phyloP scores from a whole-genome alignment of 2,113 vertebrate species.

The Zeus faber region DNA sequence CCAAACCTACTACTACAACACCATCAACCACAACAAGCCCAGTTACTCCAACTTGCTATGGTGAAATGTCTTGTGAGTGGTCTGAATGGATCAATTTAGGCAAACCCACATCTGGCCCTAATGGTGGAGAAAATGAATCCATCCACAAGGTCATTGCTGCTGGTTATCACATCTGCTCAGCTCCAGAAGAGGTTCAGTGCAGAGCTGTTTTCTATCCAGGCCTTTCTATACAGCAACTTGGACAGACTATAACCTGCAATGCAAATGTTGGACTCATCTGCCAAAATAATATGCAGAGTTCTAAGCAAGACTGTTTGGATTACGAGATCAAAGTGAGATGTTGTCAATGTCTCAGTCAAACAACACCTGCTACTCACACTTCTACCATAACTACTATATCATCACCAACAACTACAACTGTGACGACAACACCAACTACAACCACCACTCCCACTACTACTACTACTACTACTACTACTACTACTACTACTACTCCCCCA shows the following conservation, averaged over 20 bases:
- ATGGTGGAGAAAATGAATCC: conserved; percentile 27
- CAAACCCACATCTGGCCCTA: conserved; percentile 10
- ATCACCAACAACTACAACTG: conserved; percentile 4
- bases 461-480: background rate
- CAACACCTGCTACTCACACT: background rate
- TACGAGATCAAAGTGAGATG: conserved; percentile 35
- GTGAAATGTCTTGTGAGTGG: conserved; percentile 13
- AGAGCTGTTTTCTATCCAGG: conserved; percentile 4
- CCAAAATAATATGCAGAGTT: conserved; percentile 51
- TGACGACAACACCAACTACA: background rate
- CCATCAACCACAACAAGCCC: background rate
- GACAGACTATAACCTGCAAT: conserved; percentile 35
- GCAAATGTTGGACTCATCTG: conserved; percentile 42
- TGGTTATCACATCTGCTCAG: background rate
- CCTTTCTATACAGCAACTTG: conserved; percentile 13
- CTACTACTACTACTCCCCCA: background rate
- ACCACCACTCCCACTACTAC: background rate
- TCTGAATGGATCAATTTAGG: conserved; percentile 26
- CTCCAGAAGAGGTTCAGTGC: conserved; percentile 11
- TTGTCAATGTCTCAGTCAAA: conserved; percentile 10
- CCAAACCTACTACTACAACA: no score
- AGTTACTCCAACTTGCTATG: background rate
- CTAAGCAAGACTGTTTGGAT: conserved; percentile 47
- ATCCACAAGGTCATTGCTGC: conserved; percentile 14
- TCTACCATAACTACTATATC: background rate